Base-by-base conservation (phyloP, 2,888 invertebrate genomes). In the Podabrus alpinus region DNA sequence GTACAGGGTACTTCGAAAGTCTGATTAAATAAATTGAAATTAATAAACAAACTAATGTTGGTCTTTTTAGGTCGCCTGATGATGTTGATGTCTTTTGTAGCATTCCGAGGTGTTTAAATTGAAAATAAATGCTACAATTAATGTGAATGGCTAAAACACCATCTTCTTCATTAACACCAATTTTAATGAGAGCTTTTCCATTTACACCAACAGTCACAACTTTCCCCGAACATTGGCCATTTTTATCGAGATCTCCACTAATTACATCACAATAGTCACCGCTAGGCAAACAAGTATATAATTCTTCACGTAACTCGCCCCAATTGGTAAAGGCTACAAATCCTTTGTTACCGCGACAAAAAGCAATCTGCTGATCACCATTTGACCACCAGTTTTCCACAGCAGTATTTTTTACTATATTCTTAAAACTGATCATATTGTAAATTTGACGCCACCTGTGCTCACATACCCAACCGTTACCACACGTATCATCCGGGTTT, bases 191-290 rank as follows among this genome's bases (percentile, higher is more conserved):
- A 0, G 92, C 93, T 0, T 86, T 87, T 0, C 93, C 92, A 76
- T 90, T 88, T 7, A 83, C 82, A 15, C 89, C 90, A 0, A 95
- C 94, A 0, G 83, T 87, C 3, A 95, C 86, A 0, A 87, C 86
- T 80, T 90, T 92, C 19, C 94, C 94, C 0, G 92, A 92, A 82
- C 95, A 95, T 88, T 89, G 1, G 90, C 91, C 16, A 86, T 81
- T 67, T 88, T 88, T 87, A 10, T 82, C 84, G 78, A 88, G 86
- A 72, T 84, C 86, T 0, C 96, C 95, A 13, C 93, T 93, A 79
- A 96, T 94, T n/a, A 97, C 89, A 86, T 97, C 96, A 85, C 97
- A 97, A 87, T 97, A 97, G 0, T 81, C 88, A 15, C 97, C 97
- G 45, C 91, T 88, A 0, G 94, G 92, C 45, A 74, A 61, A 19